phyloP scores from a whole-genome alignment of 2,797 vertebrate genomes.

The Rousettus madagascariensis region DNA sequence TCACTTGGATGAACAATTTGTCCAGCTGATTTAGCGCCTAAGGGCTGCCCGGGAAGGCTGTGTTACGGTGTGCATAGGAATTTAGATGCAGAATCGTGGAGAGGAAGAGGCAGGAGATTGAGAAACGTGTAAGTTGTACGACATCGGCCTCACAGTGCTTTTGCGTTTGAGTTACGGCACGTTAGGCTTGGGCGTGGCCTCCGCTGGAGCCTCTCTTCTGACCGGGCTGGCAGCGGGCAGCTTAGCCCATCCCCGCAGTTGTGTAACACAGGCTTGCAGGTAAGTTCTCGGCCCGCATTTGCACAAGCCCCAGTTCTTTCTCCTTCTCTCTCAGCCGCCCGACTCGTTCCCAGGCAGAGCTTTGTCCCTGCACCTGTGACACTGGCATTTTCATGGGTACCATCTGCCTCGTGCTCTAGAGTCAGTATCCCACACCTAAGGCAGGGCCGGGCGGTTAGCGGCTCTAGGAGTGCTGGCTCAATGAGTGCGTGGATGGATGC shows the following conservation, averaged over 20 bases:
- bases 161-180: accelerated
- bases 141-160: no score
- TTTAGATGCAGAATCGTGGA: background rate
- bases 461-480: background rate
- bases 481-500: accelerated
- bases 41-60: slow-evolving; percentile 25
- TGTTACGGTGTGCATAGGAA: background rate
- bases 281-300: background rate
- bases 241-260: background rate
- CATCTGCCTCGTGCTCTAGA: background rate
- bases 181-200: accelerated
- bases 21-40: slow-evolving; percentile 62
- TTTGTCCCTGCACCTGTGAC: background rate
- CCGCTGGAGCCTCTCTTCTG: background rate
- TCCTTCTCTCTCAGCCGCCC: background rate
- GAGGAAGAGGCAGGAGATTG: accelerated
- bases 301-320: background rate
- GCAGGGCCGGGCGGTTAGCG: background rate
- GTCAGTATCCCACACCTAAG: background rate
- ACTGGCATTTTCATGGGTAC: no score
- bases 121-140: background rate
- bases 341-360: background rate
- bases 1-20: slow-evolving; percentile 75
- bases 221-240: background rate
- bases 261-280: background rate